Conservation (phyloP, 2,797 vertebrate genomes). For the Cuculus canorus region DNA sequence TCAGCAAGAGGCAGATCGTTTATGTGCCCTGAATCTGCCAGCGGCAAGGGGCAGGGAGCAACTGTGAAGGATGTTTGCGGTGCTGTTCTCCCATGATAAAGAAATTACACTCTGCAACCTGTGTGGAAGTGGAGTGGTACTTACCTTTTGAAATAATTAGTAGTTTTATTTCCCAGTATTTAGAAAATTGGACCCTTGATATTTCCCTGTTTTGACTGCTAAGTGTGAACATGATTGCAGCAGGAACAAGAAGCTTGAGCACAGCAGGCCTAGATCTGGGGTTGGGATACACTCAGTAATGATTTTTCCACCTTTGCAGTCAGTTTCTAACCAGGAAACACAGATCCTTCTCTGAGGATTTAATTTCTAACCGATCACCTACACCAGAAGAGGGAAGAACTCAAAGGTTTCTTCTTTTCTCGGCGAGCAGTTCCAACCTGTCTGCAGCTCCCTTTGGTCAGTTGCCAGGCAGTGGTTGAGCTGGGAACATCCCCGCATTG, state of each 20-base stretch:
- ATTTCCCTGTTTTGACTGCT: slow-evolving; percentile 70
- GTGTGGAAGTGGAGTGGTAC: slow-evolving; percentile 56
- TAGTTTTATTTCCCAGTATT: slow-evolving; percentile 70
- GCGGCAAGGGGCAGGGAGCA: background rate
- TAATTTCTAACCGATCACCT: background rate
- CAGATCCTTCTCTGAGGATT: background rate
- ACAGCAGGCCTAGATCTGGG: background rate
- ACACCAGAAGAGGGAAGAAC: background rate
- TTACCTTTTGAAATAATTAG: slow-evolving; percentile 69
- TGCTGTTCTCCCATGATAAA: slow-evolving; percentile 44
- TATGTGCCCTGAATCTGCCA: background rate
- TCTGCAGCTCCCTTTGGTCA: background rate
- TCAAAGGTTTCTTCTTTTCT: background rate
- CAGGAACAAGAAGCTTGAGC: background rate
- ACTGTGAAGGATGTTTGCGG: slow-evolving; percentile 12
- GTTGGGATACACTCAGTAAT: background rate
- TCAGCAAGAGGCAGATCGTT: background rate
- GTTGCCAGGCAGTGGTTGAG: background rate
- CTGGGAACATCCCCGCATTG: background rate
- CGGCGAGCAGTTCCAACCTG: background rate
- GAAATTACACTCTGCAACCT: slow-evolving; percentile 61
- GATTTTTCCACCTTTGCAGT: background rate
- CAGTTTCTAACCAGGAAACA: background rate
- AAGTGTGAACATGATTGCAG: slow-evolving; percentile 48
- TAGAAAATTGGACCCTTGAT: slow-evolving; percentile 74